These are phyloP conservation scores for Motacilla alba DNA, from an alignment of 2,113 vertebrate genomes.

Conservation along the genomic window DNA sequence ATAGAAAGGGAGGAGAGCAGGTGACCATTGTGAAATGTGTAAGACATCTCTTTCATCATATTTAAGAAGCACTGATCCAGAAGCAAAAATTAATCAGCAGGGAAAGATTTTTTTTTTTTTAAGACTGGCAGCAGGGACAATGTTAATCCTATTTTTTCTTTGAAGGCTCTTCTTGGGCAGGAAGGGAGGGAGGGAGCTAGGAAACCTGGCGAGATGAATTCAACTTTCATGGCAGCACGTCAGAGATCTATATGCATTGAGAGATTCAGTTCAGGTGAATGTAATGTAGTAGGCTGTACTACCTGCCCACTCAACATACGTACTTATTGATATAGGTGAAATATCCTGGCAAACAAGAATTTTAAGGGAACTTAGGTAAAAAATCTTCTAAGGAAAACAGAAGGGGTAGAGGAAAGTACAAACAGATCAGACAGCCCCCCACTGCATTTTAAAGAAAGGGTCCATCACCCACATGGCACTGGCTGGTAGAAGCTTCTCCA, in stretches of 20 bases:
- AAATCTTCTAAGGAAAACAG: not conserved
- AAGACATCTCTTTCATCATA: not conserved
- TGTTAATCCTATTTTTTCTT: not conserved
- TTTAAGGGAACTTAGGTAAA: not conserved
- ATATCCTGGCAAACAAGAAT: not conserved
- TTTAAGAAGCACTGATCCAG: not conserved
- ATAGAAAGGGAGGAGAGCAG: not conserved
- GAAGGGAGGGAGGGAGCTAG: not conserved
- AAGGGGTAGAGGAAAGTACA: not conserved
- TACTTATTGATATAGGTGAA: not conserved
- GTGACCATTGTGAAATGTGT: not conserved
- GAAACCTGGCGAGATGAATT: not conserved
- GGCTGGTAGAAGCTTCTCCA: not conserved
- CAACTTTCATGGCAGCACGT: constrained; percentile 18
- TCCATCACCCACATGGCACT: not conserved
- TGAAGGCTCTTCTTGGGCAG: not conserved
- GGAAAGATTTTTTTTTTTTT: not conserved
- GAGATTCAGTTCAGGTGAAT: not conserved
- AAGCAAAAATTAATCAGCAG: not conserved
- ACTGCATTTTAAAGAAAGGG: not conserved
- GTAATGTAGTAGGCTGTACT: not conserved
- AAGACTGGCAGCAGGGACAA: not conserved
- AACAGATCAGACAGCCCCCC: not conserved
- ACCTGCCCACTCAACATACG: not conserved
- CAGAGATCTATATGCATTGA: not conserved